These are phyloP conservation scores for Enoplolaimus lenunculus DNA, from an alignment of 2,888 invertebrate genomes.

Conservation along the genomic window DNA sequence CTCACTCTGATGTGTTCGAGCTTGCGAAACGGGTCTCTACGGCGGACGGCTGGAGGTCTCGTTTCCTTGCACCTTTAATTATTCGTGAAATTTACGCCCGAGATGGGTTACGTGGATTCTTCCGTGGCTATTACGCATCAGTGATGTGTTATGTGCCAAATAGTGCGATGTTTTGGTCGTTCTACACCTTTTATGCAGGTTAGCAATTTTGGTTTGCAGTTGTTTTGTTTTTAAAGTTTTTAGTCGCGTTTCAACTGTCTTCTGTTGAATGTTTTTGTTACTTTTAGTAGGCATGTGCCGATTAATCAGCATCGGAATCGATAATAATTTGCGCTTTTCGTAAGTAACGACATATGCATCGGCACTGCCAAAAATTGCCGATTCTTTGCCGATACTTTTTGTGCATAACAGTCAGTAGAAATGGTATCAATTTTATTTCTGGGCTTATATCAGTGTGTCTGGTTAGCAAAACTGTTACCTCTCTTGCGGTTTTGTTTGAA, in stretches of 20 bases:
- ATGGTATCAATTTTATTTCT: too few species aligned
- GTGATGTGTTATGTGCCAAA: slow-evolving; percentile 84
- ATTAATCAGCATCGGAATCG: too few species aligned
- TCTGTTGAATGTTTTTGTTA: too few species aligned
- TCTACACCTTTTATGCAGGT: slow-evolving; percentile 21
- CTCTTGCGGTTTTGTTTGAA: too few species aligned
- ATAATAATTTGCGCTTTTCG: slow-evolving; percentile 9
- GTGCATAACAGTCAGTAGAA: too few species aligned
- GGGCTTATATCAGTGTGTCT: too few species aligned
- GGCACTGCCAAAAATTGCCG: too few species aligned
- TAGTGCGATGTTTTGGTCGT: slow-evolving; percentile 88
- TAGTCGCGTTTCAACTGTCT: background rate
- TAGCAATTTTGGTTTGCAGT: too few species aligned
- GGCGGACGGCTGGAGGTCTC: background rate
- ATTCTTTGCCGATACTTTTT: too few species aligned
- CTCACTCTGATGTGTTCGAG: background rate
- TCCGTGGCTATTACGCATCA: slow-evolving; percentile 80
- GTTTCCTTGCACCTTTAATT: slow-evolving; percentile 45
- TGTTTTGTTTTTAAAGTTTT: background rate
- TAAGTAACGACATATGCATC: too few species aligned
- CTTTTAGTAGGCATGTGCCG: too few species aligned
- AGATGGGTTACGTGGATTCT: slow-evolving; percentile 75
- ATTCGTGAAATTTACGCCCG: slow-evolving; percentile 58
- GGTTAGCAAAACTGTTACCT: too few species aligned
- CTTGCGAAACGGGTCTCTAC: background rate